Evolutionary conservation across 2,797 vertebrate species (phyloP).

Genomic region (Sebastes nivosus): DNA sequence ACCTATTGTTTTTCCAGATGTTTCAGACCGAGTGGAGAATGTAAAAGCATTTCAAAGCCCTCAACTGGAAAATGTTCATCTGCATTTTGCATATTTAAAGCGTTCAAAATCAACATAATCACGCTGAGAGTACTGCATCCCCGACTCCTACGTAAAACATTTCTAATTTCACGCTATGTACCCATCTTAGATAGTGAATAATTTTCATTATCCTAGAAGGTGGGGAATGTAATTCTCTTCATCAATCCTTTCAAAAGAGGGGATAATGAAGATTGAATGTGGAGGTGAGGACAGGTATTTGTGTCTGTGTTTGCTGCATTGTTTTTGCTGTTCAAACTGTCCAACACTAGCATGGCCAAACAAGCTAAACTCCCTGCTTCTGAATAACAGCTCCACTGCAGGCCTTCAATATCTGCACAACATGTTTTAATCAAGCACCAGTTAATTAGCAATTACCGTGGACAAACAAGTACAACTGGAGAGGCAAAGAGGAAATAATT

Average conservation of each 20-base stretch:
- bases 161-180: conserved; percentile 77
- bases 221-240: conserved; percentile 63
- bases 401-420: conserved; percentile 14
- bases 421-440: conserved; percentile 21
- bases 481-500: conserved; percentile 27
- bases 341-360: conserved; percentile 11
- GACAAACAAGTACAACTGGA: conserved; percentile 38
- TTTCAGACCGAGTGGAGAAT: conserved; percentile 61
- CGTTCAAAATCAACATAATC: conserved; percentile 70
- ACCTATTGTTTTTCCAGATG: conserved; percentile 53
- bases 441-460: conserved; percentile 43
- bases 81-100: conserved; percentile 73
- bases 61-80: conserved; percentile 70
- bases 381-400: conserved; percentile 5
- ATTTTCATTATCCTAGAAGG: conserved; percentile 70
- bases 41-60: conserved; percentile 67
- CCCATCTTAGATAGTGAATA: conserved; percentile 73
- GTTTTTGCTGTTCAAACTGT: conserved; percentile 19
- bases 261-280: conserved; percentile 66
- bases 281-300: conserved; percentile 40
- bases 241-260: conserved; percentile 56
- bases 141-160: conserved; percentile 72
- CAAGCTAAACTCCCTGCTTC: conserved; percentile 17
- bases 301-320: conserved; percentile 20
- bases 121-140: conserved; percentile 39